Percentiles rank a stretch among this genome's conserved stretches.
These are phyloP conservation scores for Eurypyga helias DNA, from an alignment of 2,113 vertebrate genomes.

Conservation along the genomic window DNA sequence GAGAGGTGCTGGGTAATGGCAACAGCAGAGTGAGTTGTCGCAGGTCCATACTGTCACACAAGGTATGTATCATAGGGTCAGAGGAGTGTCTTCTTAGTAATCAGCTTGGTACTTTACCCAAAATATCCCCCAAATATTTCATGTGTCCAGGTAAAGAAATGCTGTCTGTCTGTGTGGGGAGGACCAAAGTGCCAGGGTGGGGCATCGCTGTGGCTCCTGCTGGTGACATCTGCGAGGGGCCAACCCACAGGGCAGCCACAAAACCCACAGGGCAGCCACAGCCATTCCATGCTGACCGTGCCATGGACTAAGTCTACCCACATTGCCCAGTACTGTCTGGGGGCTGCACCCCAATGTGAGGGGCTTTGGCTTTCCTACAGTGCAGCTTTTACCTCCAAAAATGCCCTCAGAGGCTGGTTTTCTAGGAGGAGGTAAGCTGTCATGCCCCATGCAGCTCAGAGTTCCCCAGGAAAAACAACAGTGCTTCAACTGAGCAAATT, in stretches of 20 bases:
- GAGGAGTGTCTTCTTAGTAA: background rate
- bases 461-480: background rate
- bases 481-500: background rate
- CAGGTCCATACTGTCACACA: background rate
- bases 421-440: background rate
- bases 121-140: background rate
- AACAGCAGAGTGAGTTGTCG: background rate
- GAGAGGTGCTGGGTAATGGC: background rate
- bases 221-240: background rate
- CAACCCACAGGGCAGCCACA: background rate
- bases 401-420: fast-evolving
- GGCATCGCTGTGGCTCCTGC: fast-evolving
- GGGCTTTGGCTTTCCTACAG: background rate
- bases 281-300: background rate
- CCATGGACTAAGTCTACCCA: too few species aligned
- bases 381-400: background rate
- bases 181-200: background rate
- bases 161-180: background rate
- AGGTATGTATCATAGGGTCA: background rate
- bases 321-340: fast-evolving
- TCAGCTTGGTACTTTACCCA: background rate
- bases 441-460: background rate
- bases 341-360: background rate
- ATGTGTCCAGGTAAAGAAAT: background rate
- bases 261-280: background rate